A percentile compares a stretch with the other conserved stretches of the same genome.
phyloP scores from a whole-genome alignment of 2,888 invertebrate genomes.

The Schizaphis graminum region DNA sequence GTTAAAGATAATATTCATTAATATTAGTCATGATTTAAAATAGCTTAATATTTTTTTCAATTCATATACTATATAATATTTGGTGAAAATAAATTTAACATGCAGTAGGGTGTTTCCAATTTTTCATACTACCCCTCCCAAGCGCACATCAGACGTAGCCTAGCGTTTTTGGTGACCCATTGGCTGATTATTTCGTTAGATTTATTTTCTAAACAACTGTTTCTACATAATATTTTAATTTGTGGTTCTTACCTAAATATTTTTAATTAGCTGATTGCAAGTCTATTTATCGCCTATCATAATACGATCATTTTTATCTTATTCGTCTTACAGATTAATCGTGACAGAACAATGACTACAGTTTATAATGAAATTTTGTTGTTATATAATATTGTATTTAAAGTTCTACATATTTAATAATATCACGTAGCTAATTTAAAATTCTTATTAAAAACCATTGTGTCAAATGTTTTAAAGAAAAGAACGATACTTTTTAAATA shows the following conservation, averaged over 20 bases:
- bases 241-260: background rate
- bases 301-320: background rate
- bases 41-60: too few relatives aligned
- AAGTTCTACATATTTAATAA: background rate
- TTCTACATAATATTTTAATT: background rate
- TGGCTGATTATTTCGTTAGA: background rate
- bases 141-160: background rate
- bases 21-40: too few relatives aligned
- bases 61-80: too few relatives aligned
- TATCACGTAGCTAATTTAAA: background rate
- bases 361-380: background rate
- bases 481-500: background rate
- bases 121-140: too few relatives aligned
- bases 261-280: background rate
- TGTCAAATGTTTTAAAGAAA: background rate
- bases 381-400: background rate
- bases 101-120: too few relatives aligned
- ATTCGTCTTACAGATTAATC: background rate
- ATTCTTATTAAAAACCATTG: background rate
- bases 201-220: background rate
- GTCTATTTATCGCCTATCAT: background rate
- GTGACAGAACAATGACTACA: background rate
- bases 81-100: too few relatives aligned
- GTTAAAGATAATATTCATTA: too few relatives aligned
- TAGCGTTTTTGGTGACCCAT: background rate